Base-by-base conservation (phyloP, 1,140 invertebrate species). In the Papilio polytes region DNA sequence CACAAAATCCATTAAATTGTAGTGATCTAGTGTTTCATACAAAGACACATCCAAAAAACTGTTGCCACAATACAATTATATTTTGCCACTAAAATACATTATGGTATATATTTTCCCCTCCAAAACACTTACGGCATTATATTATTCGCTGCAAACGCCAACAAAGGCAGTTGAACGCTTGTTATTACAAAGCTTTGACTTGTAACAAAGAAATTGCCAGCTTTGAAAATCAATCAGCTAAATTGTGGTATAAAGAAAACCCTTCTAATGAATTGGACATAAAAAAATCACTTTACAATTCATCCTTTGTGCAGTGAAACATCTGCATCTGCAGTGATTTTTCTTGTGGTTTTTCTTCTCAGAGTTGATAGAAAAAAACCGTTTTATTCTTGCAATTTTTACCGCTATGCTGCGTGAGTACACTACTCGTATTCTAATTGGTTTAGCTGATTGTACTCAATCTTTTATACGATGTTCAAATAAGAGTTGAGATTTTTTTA, bases 101-200 rank as follows among this genome's bases (percentile, higher is more conserved):
- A 48, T 13, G 13, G 12, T 48, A 48, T 48, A 48, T 15, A 48
- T 48, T 48, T 48, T 59, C 4, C 8, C 56, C 56, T 59, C 9
- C 56, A 22, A 20, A 59, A n/a, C 8, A 3, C 9, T 59, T 10
- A 59, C 20, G 3, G 56, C 46, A 48, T 59, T 59, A 10, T 1
- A 31, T 31, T 70, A 31, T 70, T 70, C 22, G 26, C 63, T 70
- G 63, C 63, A 66, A 15, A 10, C 22, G 22, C 22, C 26, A 36
- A 31, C 22, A 70, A 70, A 70, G 26, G 26, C 63, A 70, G 12
- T 1, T 70, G 63, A 70, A 31, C 12, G 63, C 22, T 66, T 66
- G 63, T 66, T 66, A 31, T 22, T 66, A 66, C 22, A 66, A 66
- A 31, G 63, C 63, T 31, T 70, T 70, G 63, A 70, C 63, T 70